Evolutionary conservation across 2,888 invertebrate species (phyloP), one percentile per base, ranked within the genome.

Genomic region (Chymomyza caudatula): DNA sequence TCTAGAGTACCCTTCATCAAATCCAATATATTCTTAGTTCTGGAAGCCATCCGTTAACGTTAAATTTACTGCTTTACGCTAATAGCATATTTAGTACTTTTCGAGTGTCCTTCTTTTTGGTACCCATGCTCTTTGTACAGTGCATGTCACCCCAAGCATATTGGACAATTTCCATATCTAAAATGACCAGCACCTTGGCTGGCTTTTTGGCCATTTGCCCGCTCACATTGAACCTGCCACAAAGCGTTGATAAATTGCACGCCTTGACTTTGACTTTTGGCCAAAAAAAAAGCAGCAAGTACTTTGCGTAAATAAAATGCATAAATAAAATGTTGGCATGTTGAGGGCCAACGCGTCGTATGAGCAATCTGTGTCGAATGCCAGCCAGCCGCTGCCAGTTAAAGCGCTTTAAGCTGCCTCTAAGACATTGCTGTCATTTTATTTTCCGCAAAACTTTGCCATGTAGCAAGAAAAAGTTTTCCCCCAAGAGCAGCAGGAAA

Each of bases 331-430:
- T 25, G 49, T 53, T 1, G 6, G 5, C 4, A 37, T 22, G 54
- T 54, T 47, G 69, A 70, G 63, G 64, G 69, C 62, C 76, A 74
- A 52, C 56, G 25, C 47, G 60, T 74, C 71, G 77, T 69, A 74
- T 79, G 66, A 72, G 66, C 71, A 73, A 79, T 76, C 74, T 73
- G 68, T 74, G 76, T 66, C 79, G 69, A 72, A 81, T 69, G 63
- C 49, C 58, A 58, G 11, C 5, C 29, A 4, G 29, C 29, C 11
- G 29, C 29, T 37, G 29, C 29, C 29, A 76, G 73, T 79, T 79
- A 68, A 80, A 80, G 74, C 69, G 63, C 79, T 79, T 82, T 60
- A 82, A 80, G 78, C 77, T 56, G 64, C 57, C 58, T 25, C 65
- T 55, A 51, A 73, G 64, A 69, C 56, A 67, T 77, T 63, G 51